A percentile compares a stretch with the other conserved stretches of the same genome.
Conservation (phyloP, 1,140 invertebrate species). For the Littorina saxatilis region DNA sequence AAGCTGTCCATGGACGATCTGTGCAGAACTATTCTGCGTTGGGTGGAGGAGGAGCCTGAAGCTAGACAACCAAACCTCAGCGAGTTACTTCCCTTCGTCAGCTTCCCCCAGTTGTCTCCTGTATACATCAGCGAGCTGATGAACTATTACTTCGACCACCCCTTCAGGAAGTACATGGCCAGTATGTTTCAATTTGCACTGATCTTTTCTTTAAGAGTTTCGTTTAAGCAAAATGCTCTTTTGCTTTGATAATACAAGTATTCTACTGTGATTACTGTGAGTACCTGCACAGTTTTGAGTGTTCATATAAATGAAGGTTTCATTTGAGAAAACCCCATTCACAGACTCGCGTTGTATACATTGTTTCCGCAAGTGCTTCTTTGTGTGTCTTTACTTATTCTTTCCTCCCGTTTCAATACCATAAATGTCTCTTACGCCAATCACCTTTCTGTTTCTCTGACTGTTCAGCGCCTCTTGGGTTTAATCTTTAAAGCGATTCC, state of each 20-base stretch:
- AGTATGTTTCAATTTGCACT: background rate
- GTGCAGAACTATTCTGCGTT: conserved; percentile 23
- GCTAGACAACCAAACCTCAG: background rate
- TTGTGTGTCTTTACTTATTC: too few relatives aligned
- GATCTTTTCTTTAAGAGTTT: background rate
- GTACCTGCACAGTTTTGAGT: background rate
- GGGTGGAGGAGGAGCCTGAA: conserved; percentile 7
- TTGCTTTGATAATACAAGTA: background rate
- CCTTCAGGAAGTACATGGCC: background rate
- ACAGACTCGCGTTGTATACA: too few relatives aligned
- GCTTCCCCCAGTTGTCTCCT: background rate
- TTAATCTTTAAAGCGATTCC: background rate
- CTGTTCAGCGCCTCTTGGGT: background rate
- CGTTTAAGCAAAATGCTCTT: background rate
- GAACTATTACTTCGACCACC: background rate
- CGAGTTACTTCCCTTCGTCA: conserved; percentile 16
- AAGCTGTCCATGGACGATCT: conserved; percentile 18
- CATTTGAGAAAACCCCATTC: too few relatives aligned
- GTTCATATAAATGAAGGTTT: too few relatives aligned
- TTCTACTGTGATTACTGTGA: background rate
- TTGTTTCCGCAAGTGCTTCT: too few relatives aligned
- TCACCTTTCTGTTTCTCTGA: background rate
- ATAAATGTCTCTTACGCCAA: background rate
- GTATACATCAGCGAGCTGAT: conserved; percentile 1
- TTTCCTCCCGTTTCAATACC: too few relatives aligned